Evolutionary conservation across 2,888 invertebrate genomes (phyloP), one percentile per base, ranked within the genome.

Genomic region (Cyrtodaria siliqua): DNA sequence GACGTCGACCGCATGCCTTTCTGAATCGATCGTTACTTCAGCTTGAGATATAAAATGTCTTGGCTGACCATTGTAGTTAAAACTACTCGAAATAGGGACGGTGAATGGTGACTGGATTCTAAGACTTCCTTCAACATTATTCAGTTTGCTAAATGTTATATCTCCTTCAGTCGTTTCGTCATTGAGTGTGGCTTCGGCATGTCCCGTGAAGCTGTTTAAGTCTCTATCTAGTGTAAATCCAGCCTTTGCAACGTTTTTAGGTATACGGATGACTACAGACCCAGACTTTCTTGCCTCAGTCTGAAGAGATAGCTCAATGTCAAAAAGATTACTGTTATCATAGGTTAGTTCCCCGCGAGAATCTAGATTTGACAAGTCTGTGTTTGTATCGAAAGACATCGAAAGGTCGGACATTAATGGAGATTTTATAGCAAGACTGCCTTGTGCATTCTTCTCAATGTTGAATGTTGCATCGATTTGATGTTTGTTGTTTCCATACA

Each of bases 11-110:
- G 16, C 20, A 26, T 55, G 53, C 18, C 26, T 42, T 2, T 64
- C 63, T n/a, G 53, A 44, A 23, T 53, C 29, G 27, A 55, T 44
- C 18, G 18, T 44, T n/a, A 52, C 9, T 20, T 64, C 63, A 14
- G 29, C 53, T 1, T 55, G 29, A 24, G 44, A 23, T 16, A 12
- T 53, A 29, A 55, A 64, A 12, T 26, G 1, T 44, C 6, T n/a
- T n/a, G 23, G 14, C 9, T 53, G 12, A 27, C 55, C 23, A 26
- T 53, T 27, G 12, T 24, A n/a, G 9, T 18, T 44, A 16, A 44
- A n/a, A 6, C n/a, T 23, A 16, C 18, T n/a, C 4, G 16, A 2
- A 9, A 62, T n/a, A 24, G 52, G 53, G 6, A 27, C 20, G 1
- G 38, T 18, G 18, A 20, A 38, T n/a, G 62, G 40, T 1, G 62